These are phyloP conservation scores for Synergus umbraculus DNA, from an alignment of 2,888 invertebrate genomes.

Conservation along the genomic window DNA sequence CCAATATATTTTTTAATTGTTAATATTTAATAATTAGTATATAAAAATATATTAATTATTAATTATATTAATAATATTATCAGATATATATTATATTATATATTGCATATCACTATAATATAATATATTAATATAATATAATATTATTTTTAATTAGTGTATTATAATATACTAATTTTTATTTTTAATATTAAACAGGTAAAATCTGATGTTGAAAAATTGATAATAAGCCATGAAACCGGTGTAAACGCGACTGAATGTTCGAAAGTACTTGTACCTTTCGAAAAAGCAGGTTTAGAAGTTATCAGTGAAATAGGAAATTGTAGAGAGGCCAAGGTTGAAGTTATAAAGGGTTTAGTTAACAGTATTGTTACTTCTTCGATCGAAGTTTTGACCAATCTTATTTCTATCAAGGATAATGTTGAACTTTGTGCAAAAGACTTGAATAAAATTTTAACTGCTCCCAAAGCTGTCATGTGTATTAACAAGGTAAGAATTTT, in stretches of 20 bases:
- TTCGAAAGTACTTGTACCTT: constrained; percentile 37
- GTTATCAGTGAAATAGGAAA: constrained; percentile 38
- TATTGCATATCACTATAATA: too few species aligned
- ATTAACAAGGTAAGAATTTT: constrained; percentile 55
- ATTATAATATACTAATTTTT: neutral
- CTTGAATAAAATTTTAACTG: constrained; percentile 42
- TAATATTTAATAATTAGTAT: neutral
- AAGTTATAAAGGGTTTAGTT: constrained; percentile 51
- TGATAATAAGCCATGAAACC: constrained; percentile 21
- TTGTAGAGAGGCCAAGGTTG: constrained; percentile 55
- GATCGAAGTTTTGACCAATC: constrained; percentile 40
- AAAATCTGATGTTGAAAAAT: constrained; percentile 39
- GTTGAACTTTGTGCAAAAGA: constrained; percentile 47
- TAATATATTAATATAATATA: too few species aligned
- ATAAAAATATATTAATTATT: too few species aligned
- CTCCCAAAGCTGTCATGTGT: constrained; percentile 53
- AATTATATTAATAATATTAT: too few species aligned
- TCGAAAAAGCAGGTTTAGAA: constrained; percentile 43
- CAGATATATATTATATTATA: too few species aligned
- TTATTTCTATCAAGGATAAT: constrained; percentile 48
- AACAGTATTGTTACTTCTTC: constrained; percentile 49
- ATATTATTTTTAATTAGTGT: too few species aligned
- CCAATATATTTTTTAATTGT: neutral
- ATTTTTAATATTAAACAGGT: neutral
- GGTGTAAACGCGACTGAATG: constrained; percentile 54